Conservation (phyloP, 2,888 invertebrate species). For the Drosophila stalkeri region DNA sequence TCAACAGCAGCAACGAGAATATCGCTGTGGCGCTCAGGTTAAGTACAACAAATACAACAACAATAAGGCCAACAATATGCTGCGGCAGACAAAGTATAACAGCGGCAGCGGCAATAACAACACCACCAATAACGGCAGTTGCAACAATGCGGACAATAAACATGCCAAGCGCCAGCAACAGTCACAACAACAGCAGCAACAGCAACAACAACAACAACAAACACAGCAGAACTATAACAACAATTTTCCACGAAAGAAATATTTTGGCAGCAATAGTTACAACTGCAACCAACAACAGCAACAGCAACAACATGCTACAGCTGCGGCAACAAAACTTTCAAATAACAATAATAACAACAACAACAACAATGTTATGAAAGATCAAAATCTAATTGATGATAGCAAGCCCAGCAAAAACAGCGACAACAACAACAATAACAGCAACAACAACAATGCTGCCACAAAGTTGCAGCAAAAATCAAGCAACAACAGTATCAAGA, state of each 20-base stretch:
- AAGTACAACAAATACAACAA: slow-evolving; percentile 57
- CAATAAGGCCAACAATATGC: slow-evolving; percentile 39
- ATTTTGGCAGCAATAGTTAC: slow-evolving; percentile 43
- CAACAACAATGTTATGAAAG: slow-evolving; percentile 61
- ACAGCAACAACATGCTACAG: slow-evolving; percentile 22
- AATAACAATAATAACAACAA: slow-evolving; percentile 54
- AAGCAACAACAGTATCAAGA: slow-evolving; percentile 38
- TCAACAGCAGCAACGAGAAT: slow-evolving; percentile 58
- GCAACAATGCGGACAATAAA: slow-evolving; percentile 31
- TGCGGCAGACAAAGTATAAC: slow-evolving; percentile 36
- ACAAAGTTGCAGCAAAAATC: slow-evolving; percentile 31
- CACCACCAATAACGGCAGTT: slow-evolving; percentile 12
- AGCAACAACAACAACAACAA: slow-evolving; percentile 43
- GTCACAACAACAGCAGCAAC: slow-evolving; percentile 29
- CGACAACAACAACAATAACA: slow-evolving; percentile 35
- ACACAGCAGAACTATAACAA: slow-evolving; percentile 5
- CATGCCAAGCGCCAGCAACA: slow-evolving; percentile 46
- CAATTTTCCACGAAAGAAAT: slow-evolving; percentile 59
- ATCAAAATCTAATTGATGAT: slow-evolving; percentile 60
- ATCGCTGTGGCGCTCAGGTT: slow-evolving; percentile 50
- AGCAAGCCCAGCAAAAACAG: slow-evolving; percentile 32
- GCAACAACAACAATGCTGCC: slow-evolving; percentile 10
- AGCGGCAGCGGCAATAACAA: slow-evolving; percentile 40
- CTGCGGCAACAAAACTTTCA: slow-evolving; percentile 35
- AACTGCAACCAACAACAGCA: slow-evolving; percentile 43